Conservation (phyloP, 2,113 vertebrate genomes). For the Megaceryle maxima region DNA sequence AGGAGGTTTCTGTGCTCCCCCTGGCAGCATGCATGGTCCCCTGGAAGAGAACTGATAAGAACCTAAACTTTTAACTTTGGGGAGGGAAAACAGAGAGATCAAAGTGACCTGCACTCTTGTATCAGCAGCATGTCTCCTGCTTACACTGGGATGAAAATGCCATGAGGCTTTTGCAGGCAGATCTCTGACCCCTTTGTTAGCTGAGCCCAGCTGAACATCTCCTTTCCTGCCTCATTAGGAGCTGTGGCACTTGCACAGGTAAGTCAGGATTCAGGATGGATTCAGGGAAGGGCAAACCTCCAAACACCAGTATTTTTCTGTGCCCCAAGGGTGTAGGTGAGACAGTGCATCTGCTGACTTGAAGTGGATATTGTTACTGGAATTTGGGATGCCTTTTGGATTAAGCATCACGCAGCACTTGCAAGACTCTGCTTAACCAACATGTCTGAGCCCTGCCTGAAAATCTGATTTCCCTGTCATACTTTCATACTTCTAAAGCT, state of each 20-base stretch:
- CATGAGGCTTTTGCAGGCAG: neutral
- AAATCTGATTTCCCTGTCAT: constrained; percentile 11
- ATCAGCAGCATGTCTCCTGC: neutral
- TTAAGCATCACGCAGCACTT: neutral
- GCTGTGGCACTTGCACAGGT: neutral
- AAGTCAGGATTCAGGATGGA: neutral
- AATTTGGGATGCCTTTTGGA: constrained; percentile 25
- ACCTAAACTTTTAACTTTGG: neutral
- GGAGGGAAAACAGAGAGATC: neutral
- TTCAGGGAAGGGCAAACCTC: neutral
- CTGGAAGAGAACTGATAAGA: neutral
- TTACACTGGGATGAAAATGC: neutral
- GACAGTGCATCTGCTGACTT: neutral
- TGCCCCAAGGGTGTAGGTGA: neutral
- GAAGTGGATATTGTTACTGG: neutral
- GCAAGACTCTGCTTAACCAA: neutral
- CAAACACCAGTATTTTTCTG: neutral
- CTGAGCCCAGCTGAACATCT: neutral
- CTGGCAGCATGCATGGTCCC: neutral
- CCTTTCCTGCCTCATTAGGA: neutral
- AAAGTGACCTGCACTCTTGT: neutral
- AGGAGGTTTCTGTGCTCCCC: neutral
- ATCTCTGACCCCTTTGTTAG: rapidly evolving
- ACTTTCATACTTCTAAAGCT: neutral
- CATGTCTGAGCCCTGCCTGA: constrained; percentile 48